Evolutionary conservation across 2,888 invertebrate genomes (phyloP).

Genomic region (Chaetogeoica ovagalla): DNA sequence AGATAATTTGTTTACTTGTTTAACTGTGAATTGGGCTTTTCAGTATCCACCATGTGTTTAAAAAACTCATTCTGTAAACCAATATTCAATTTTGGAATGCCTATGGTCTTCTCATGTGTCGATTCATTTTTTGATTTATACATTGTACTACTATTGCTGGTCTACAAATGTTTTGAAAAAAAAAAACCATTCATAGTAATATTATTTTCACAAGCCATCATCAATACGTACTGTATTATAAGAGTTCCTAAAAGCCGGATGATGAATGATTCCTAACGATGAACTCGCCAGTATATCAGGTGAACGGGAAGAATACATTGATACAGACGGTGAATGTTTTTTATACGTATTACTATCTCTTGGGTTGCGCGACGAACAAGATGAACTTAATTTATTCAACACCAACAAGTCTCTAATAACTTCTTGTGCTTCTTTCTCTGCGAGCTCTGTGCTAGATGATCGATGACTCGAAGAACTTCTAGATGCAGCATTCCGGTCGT

Average conservation of each 20-base stretch:
- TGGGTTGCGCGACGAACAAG: conserved; percentile 12
- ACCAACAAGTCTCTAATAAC: conserved; percentile 54
- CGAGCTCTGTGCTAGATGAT: conserved; percentile 45
- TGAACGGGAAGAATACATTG: conserved; percentile 21
- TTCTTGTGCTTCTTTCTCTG: conserved; percentile 53
- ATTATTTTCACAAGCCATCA: neutral
- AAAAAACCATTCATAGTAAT: neutral
- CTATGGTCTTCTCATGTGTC: conserved; percentile 21
- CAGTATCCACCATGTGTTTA: conserved; percentile 54
- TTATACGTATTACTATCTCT: conserved; percentile 27
- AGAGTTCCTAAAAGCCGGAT: conserved; percentile 35
- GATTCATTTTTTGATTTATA: conserved; percentile 31
- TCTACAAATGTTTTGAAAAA: neutral
- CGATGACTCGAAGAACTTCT: conserved; percentile 18
- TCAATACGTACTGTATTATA: conserved; percentile 31
- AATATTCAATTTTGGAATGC: conserved; percentile 54
- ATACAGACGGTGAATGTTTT: conserved; percentile 11
- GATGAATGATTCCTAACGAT: conserved; percentile 34
- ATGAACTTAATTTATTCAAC: conserved; percentile 47
- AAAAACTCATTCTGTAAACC: conserved; percentile 55
- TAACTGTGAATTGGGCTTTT: conserved; percentile 34
- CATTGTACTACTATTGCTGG: neutral
- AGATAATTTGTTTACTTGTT: conserved; percentile 27
- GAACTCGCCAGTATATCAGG: conserved; percentile 13
- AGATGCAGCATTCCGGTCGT: neutral